Percentiles rank a stretch among this genome's conserved stretches.
These are phyloP conservation scores for Scomber colias DNA, from an alignment of 2,113 vertebrate genomes.

Conservation along the genomic window DNA sequence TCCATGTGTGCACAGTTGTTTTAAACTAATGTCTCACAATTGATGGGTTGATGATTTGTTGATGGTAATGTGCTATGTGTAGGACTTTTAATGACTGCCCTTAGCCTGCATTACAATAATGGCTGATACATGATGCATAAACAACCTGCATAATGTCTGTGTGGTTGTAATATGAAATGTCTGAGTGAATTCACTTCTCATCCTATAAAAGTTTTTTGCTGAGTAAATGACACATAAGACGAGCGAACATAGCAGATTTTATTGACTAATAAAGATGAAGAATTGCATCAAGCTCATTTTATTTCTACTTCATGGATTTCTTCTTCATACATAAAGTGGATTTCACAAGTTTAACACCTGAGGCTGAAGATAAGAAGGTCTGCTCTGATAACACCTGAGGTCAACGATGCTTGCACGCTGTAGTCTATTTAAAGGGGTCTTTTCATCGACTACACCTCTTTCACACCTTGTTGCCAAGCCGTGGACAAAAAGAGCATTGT, in stretches of 20 bases:
- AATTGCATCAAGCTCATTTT: background rate
- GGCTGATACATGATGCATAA: background rate
- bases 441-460: slow-evolving; percentile 15
- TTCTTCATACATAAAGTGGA: background rate
- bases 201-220: background rate
- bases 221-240: background rate
- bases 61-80: background rate
- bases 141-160: background rate
- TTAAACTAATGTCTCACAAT: too few species aligned
- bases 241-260: background rate
- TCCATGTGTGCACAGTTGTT: too few species aligned
- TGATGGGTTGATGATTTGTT: background rate
- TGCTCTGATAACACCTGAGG: background rate
- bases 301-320: background rate
- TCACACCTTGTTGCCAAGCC: slow-evolving; percentile 45
- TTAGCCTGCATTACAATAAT: background rate
- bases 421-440: slow-evolving; percentile 10
- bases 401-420: slow-evolving; percentile 6
- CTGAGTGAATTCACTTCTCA: background rate
- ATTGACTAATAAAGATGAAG: background rate
- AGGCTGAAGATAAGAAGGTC: background rate
- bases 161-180: background rate
- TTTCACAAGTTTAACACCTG: background rate
- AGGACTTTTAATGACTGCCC: background rate
- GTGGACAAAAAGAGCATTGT: slow-evolving; percentile 37